phyloP scores from a whole-genome alignment of 1,140 invertebrate species.

The Drosophila setifemur region DNA sequence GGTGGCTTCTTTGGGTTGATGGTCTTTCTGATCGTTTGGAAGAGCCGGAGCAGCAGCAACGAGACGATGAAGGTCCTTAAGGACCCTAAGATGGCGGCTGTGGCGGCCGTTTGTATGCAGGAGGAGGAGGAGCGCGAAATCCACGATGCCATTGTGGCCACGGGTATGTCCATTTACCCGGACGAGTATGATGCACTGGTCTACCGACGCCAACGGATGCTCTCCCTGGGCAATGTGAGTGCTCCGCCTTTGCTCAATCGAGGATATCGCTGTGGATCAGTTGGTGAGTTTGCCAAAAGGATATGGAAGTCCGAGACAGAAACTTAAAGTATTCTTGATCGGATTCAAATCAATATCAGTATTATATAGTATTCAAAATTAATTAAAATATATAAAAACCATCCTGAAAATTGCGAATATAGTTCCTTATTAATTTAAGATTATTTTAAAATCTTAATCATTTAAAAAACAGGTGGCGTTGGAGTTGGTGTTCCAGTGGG shows the following conservation, averaged over 20 bases:
- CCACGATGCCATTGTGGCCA: constrained; percentile 88
- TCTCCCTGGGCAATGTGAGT: constrained; percentile 83
- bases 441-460: too few relatives aligned
- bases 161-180: constrained; percentile 84
- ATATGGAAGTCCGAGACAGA: too few relatives aligned
- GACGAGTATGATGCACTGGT: constrained; percentile 84
- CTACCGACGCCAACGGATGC: constrained; percentile 83
- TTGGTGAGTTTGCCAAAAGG: constrained; percentile 82
- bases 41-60: constrained; percentile 89
- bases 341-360: too few relatives aligned
- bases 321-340: too few relatives aligned
- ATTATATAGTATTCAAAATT: too few relatives aligned
- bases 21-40: constrained; percentile 93
- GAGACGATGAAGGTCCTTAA: constrained; percentile 85
- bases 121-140: constrained; percentile 90
- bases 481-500: constrained; percentile 83
- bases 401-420: too few relatives aligned
- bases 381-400: too few relatives aligned
- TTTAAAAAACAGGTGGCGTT: constrained; percentile 66
- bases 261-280: constrained; percentile 86
- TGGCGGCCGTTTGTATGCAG: constrained; percentile 88
- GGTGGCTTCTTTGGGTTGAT: constrained; percentile 94
- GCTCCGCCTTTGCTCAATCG: constrained; percentile 83
- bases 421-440: too few relatives aligned
- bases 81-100: constrained; percentile 86